These are phyloP conservation scores for Epinotia brunnichana DNA, from an alignment of 2,888 invertebrate species.

Conservation along the genomic window DNA sequence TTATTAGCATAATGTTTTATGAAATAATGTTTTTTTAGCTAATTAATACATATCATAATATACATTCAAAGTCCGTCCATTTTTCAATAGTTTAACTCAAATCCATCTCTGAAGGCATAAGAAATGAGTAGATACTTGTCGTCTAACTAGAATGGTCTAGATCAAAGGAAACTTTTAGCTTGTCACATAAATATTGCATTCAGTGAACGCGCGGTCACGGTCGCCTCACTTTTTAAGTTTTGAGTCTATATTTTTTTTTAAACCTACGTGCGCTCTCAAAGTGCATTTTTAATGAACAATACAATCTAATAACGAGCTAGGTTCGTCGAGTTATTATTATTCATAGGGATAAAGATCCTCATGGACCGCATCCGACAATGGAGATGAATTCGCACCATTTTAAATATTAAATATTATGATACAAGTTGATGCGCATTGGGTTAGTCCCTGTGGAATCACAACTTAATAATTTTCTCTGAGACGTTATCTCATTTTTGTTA, in stretches of 20 bases:
- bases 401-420: constrained; percentile 80
- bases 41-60: not conserved
- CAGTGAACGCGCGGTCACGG: too few species aligned
- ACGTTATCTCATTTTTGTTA: constrained; percentile 81
- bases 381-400: constrained; percentile 64
- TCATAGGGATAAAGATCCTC: not conserved
- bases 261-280: not conserved
- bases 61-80: not conserved
- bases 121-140: not conserved
- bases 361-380: constrained; percentile 51
- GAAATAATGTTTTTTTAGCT: too few species aligned
- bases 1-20: too few species aligned
- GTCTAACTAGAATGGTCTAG: not conserved
- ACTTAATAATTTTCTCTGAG: constrained; percentile 82
- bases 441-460: constrained; percentile 74
- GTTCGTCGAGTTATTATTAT: not conserved
- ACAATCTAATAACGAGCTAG: not conserved
- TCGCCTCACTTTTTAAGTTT: not conserved
- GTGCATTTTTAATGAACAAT: not conserved
- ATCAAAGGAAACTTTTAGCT: constrained; percentile 2
- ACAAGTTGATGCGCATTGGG: constrained; percentile 79
- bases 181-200: not conserved
- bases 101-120: not conserved
- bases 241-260: not conserved
- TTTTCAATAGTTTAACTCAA: not conserved